Evolutionary conservation across 2,888 invertebrate species (phyloP).

Genomic region (Rambutsinella grinnellia): DNA sequence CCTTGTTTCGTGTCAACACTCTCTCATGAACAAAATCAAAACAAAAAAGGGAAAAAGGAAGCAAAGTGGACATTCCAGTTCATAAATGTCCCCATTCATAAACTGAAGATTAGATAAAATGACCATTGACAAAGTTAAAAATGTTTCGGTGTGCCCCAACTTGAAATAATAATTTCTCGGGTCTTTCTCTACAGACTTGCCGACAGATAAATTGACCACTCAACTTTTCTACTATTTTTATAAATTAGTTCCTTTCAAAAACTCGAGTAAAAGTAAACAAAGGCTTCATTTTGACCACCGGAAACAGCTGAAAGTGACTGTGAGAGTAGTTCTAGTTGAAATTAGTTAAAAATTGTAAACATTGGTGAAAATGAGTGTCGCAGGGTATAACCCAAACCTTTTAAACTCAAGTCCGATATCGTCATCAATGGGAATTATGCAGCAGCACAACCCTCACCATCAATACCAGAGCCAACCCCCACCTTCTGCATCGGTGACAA

Average conservation of each 20-base stretch:
- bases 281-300: constrained; percentile 5
- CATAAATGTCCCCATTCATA: neutral
- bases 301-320: constrained; percentile 17
- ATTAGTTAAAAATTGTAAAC: neutral
- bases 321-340: neutral
- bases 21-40: constrained; percentile 42
- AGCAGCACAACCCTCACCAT: neutral
- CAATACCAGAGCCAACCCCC: too few relatives aligned
- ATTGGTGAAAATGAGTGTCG: constrained; percentile 26
- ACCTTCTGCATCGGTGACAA: too few relatives aligned
- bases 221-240: neutral
- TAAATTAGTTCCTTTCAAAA: neutral
- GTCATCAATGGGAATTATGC: neutral
- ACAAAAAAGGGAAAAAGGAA: constrained; percentile 25
- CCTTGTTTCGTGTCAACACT: constrained; percentile 41
- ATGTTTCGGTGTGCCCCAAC: constrained; percentile 29
- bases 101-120: too few relatives aligned
- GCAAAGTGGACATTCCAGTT: neutral
- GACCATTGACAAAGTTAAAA: too few relatives aligned
- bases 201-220: constrained; percentile 35
- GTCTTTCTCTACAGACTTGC: constrained; percentile 10
- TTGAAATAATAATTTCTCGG: too few relatives aligned
- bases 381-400: constrained; percentile 6
- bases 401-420: neutral
- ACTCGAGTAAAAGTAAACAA: neutral